A percentile compares a stretch with the other conserved stretches of the same genome.
Conservation (phyloP, 1,140 invertebrate genomes). For the Scaptodrosophila lebanonensis region DNA sequence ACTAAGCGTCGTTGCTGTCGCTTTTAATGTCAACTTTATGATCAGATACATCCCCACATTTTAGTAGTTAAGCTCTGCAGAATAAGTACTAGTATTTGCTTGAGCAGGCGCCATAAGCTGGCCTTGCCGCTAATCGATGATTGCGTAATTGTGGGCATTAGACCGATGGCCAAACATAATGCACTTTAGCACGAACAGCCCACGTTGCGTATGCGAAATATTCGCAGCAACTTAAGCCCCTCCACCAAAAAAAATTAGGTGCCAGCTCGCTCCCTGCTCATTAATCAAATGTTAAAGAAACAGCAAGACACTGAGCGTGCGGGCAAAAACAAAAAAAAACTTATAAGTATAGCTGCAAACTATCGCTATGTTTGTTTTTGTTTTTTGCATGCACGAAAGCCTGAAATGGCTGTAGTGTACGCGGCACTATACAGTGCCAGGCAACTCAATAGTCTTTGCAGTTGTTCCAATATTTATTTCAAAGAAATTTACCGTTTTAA, state of each 20-base stretch:
- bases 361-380: conserved; percentile 33
- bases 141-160: conserved; percentile 32
- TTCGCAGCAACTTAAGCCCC: conserved; percentile 30
- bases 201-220: conserved; percentile 60
- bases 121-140: conserved; percentile 27
- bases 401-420: too few species aligned
- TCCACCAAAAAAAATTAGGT: conserved; percentile 62
- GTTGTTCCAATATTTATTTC: too few species aligned
- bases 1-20: too few species aligned
- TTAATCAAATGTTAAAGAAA: conserved; percentile 71
- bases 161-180: conserved; percentile 1
- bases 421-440: too few species aligned
- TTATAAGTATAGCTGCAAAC: conserved; percentile 6
- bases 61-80: too few species aligned
- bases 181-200: not conserved
- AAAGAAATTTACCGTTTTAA: too few species aligned
- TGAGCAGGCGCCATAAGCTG: too few species aligned
- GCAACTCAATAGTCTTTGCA: too few species aligned
- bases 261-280: conserved; percentile 58
- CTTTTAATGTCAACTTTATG: too few species aligned
- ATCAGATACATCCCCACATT: too few species aligned
- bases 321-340: conserved; percentile 9
- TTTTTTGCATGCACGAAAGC: conserved; percentile 40
- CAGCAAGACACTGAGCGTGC: conserved; percentile 23
- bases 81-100: too few species aligned